Evolutionary conservation across 1,140 invertebrate species (phyloP), one percentile per base, ranked within the genome.

Genomic region (Marisa cornuarietis): DNA sequence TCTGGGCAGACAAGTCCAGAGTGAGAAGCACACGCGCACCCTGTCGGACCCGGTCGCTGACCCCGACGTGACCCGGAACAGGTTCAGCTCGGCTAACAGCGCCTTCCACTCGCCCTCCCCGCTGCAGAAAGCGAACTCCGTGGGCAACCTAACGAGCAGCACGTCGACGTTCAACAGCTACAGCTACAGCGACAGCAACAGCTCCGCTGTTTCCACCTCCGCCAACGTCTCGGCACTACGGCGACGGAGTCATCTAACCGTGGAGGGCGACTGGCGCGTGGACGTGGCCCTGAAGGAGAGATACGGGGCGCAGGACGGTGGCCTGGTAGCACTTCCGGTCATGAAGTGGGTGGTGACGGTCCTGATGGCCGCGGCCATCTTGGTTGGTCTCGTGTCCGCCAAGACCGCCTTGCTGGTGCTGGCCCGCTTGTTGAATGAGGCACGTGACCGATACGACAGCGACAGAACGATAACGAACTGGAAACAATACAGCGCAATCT

Each of bases 241-340:
- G 24, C 14, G 24, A 22, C 62, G 62, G 31, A 68, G 63, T 51
- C 14, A 62, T 18, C 66, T 82, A 26, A 79, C 81, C 1, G 81
- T 82, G 52, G 73, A 82, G 10, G 49, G 68, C 14, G 72, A 76
- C 54, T 82, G 78, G 78, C 77, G 77, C 73, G 78, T 82, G n/a
- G 81, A 82, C 0, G 42, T 49, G 16, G 74, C 31, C 9, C 24
- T 72, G 26, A 79, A 58, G 42, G 61, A 20, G 54, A n/a, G 42
- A 18, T 58, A 58, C 54, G 54, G 54, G 11, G 4, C 8, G 16
- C 54, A 11, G 16, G 11, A 11, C 4, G 16, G 3, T 18, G 54
- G 54, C 16, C 8, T 58, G 54, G 54, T 58, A 1, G 11, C 16
- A 58, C 52, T 81, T 31, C 75, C 80, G 7, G 26, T 81, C 18